A percentile compares a stretch with the other conserved stretches of the same genome.
Conservation (phyloP, 2,797 vertebrate species). For the Neoniphon sammara region DNA sequence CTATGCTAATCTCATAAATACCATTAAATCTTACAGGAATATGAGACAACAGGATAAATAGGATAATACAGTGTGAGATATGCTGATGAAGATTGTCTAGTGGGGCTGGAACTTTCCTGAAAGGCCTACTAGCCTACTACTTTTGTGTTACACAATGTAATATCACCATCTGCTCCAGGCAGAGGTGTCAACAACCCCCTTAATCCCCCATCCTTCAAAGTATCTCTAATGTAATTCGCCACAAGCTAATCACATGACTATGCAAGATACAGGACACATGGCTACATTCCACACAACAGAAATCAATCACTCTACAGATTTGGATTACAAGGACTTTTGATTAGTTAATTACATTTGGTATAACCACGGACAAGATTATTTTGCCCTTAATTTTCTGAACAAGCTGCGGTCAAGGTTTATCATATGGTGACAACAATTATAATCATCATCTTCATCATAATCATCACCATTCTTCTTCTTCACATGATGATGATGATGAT, state of each 20-base stretch:
- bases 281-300: background rate
- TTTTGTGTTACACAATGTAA: slow-evolving; percentile 23
- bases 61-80: slow-evolving; percentile 8
- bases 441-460: too few species aligned
- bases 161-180: slow-evolving; percentile 40
- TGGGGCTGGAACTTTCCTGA: slow-evolving; percentile 34
- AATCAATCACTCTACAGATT: slow-evolving; percentile 25
- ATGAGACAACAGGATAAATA: background rate
- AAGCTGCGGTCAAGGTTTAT: slow-evolving; percentile 7
- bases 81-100: slow-evolving; percentile 30
- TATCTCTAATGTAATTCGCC: slow-evolving; percentile 18
- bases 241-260: too few species aligned
- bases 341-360: slow-evolving; percentile 23
- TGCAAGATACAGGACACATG: background rate
- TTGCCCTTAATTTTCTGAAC: slow-evolving; percentile 3
- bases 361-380: slow-evolving; percentile 10
- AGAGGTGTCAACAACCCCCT: slow-evolving; percentile 25
- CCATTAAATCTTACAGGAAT: background rate
- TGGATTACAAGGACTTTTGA: slow-evolving; percentile 20
- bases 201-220: slow-evolving; percentile 21
- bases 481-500: too few species aligned
- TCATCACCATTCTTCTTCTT: too few species aligned
- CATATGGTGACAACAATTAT: background rate
- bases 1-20: background rate
- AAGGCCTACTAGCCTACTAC: background rate